Evolutionary conservation across 1,140 invertebrate genomes (phyloP).

Genomic region (Dryas iulia): DNA sequence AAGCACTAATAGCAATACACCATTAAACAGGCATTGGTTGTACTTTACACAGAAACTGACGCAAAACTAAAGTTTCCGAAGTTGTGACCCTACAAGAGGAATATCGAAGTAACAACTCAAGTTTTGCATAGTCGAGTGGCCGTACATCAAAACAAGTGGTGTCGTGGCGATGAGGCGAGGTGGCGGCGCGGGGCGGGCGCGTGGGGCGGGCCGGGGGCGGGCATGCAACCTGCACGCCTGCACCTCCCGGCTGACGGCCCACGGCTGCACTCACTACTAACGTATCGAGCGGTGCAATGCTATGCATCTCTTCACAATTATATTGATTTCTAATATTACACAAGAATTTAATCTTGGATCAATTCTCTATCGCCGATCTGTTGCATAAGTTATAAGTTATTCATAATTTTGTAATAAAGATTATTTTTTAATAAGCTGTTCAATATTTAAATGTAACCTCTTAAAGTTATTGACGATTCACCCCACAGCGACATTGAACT

Average conservation of each 20-base stretch:
- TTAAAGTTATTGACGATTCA: neutral
- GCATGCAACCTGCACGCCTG: constrained; percentile 56
- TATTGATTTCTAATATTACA: constrained; percentile 10
- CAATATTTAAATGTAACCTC: neutral
- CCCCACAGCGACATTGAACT: neutral
- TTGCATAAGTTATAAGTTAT: neutral
- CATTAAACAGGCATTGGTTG: neutral
- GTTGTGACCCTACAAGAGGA: constrained; percentile 34
- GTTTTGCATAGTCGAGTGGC: constrained; percentile 71
- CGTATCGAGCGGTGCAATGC: constrained; percentile 32
- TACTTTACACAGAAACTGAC: neutral
- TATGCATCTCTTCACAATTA: constrained; percentile 11
- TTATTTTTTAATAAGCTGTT: neutral
- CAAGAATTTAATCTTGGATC: neutral
- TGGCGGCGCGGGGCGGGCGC: constrained; percentile 44
- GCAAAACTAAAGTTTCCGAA: constrained; percentile 26
- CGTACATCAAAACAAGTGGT: constrained; percentile 77
- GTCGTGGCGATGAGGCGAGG: constrained; percentile 45
- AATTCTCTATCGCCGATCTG: neutral
- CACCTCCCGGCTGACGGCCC: constrained; percentile 19
- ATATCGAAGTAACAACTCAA: constrained; percentile 49
- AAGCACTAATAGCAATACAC: too few relatives aligned
- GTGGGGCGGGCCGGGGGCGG: constrained; percentile 51
- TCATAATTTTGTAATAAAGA: neutral
- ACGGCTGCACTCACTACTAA: constrained; percentile 48